Evolutionary conservation across 2,797 vertebrate genomes (phyloP), one percentile per base, ranked within the genome.

Genomic region (Rallus crepitans): DNA sequence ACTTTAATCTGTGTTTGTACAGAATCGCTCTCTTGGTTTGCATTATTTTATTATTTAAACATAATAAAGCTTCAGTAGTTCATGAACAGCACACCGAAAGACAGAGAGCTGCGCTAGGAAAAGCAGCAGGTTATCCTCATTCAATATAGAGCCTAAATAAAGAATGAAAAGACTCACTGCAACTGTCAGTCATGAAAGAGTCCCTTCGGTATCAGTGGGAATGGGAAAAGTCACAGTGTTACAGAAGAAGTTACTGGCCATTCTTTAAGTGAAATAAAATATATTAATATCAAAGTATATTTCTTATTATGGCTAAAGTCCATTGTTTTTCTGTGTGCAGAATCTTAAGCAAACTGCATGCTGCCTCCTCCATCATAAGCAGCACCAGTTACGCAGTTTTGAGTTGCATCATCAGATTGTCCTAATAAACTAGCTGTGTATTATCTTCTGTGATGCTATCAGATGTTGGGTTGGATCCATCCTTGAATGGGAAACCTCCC

Each of bases 251-350:
- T 21, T 80, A 60, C 7, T 64, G 37, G 16, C 35, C 27, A 9
- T 73, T 92, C 61, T 30, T 88, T 86, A n/a, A 4, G 30, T 25
- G 65, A 55, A 59, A 30, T 5, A 53, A 30, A 82, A 93, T 55
- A 57, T 21, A 81, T 92, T 93, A 91, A 91, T 50, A 79, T 39
- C 17, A 31, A 94, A 85, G n/a, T 69, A 28, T 69, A 89, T 93
- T 96, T 95, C 45, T 92, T 95, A 93, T 91, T 93, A 87, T 91
- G 90, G 71, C 85, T 90, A 82, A 53, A 93, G 88, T 84, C 73
- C 33, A 80, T 69, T 81, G 10, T 3, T 77, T 83, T 56, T 90
- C 39, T 80, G 9, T n/a, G 12, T 80, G 28, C 14, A 31, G 18
- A 25, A 10, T 35, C 21, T 52, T 82, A n/a, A 69, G 30, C 19